These are phyloP conservation scores for Isoperla grammatica DNA, from an alignment of 2,888 invertebrate species.

Conservation along the genomic window DNA sequence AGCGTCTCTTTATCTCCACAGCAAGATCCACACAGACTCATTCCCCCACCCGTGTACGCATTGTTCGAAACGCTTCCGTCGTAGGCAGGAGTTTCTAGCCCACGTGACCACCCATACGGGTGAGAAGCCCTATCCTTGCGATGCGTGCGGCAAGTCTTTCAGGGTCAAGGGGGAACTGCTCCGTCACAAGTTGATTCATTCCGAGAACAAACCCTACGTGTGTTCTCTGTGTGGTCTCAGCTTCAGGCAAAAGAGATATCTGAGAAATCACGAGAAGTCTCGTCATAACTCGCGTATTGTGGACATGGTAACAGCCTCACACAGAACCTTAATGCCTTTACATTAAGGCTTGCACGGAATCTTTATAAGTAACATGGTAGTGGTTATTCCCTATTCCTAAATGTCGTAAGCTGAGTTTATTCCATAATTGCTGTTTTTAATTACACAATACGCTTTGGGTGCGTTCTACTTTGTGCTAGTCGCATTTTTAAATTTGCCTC, in stretches of 20 bases:
- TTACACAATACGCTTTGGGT: too few relatives aligned
- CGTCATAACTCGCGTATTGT: conserved; percentile 24
- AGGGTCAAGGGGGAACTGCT: conserved; percentile 27
- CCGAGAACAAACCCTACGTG: conserved; percentile 40
- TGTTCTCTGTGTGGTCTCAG: conserved; percentile 22
- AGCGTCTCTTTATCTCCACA: conserved; percentile 58
- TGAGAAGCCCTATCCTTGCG: conserved; percentile 49
- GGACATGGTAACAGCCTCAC: too few relatives aligned
- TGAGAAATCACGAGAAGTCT: conserved; percentile 46
- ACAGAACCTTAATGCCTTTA: too few relatives aligned
- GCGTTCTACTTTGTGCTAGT: too few relatives aligned
- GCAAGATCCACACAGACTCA: conserved; percentile 51
- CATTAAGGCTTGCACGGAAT: too few relatives aligned
- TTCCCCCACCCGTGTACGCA: conserved; percentile 54
- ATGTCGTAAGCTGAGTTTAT: too few relatives aligned
- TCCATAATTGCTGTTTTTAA: too few relatives aligned
- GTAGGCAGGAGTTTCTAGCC: conserved; percentile 49
- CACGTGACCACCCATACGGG: conserved; percentile 54
- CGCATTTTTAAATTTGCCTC: too few relatives aligned
- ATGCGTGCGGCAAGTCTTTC: conserved; percentile 43
- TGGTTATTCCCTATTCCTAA: too few relatives aligned
- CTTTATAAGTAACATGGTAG: too few relatives aligned
- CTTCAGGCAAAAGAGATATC: conserved; percentile 50
- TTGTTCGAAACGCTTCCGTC: conserved; percentile 52
- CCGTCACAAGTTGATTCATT: conserved; percentile 49